Conservation (phyloP, 2,113 vertebrate species). For the Oryzias melastigma region DNA sequence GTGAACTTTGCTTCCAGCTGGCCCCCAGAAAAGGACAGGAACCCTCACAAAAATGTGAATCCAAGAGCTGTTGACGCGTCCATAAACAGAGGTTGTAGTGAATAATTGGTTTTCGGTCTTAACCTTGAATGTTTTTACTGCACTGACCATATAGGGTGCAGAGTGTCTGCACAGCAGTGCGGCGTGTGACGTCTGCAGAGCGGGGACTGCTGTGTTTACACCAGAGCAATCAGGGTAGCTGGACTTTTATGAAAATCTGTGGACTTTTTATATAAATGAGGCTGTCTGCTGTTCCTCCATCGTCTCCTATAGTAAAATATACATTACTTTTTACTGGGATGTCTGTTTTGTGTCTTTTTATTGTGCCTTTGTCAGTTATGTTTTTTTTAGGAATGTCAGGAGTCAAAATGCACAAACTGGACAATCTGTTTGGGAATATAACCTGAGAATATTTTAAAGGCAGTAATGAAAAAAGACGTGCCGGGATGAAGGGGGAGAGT, state of each 20-base stretch:
- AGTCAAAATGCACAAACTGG: constrained; percentile 72
- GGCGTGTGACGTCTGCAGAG: constrained; percentile 43
- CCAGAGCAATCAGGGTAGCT: constrained; percentile 69
- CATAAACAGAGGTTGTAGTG: constrained; percentile 66
- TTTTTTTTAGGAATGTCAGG: constrained; percentile 21
- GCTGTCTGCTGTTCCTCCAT: constrained; percentile 45
- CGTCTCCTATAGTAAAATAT: constrained; percentile 64
- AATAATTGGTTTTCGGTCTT: constrained; percentile 68
- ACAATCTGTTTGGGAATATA: constrained; percentile 61
- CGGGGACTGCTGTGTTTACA: constrained; percentile 64
- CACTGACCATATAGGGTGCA: constrained; percentile 75
- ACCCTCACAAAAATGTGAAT: constrained; percentile 52
- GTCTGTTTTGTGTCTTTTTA: constrained; percentile 8
- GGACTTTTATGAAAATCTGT: constrained; percentile 67
- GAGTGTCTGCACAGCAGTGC: constrained; percentile 56
- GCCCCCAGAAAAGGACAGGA: constrained; percentile 31
- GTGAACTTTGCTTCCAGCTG: constrained; percentile 51
- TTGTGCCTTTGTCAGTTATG: no score
- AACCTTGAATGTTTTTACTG: constrained; percentile 70
- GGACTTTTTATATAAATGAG: constrained; percentile 55
- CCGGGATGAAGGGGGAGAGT: neutral
- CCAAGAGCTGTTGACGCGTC: constrained; percentile 56
- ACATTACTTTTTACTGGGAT: constrained; percentile 42
- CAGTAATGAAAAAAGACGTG: neutral
- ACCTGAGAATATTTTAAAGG: constrained; percentile 28